A percentile compares a stretch with the other conserved stretches of the same genome.
Evolutionary conservation across 2,888 invertebrate genomes (phyloP).

Genomic region (Stenchaetothrips biformis): DNA sequence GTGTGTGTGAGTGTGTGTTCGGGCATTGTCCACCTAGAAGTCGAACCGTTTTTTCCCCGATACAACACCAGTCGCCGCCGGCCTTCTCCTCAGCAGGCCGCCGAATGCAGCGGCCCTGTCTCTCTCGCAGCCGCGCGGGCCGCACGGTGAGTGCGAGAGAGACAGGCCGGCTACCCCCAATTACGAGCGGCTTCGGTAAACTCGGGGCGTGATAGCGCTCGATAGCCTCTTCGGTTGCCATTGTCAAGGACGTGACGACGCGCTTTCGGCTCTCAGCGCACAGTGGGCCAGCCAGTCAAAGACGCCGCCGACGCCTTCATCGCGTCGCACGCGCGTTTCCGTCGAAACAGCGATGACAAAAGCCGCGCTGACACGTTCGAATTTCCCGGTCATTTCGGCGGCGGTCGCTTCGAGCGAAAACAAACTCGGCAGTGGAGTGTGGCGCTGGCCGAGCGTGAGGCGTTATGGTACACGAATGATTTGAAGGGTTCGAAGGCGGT

Average conservation of each 20-base stretch:
- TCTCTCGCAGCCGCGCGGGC: neutral
- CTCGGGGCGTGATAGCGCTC: neutral
- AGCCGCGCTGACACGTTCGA: neutral
- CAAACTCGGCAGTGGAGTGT: no score
- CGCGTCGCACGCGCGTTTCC: neutral
- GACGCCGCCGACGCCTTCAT: neutral
- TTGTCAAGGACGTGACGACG: conserved; percentile 2
- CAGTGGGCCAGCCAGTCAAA: neutral
- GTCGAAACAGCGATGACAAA: neutral
- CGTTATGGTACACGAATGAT: no score
- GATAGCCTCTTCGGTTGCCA: neutral
- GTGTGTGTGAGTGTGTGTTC: conserved; percentile 11
- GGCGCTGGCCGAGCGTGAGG: neutral
- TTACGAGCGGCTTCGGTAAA: no score
- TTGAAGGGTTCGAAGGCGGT: no score
- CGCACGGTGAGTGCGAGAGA: neutral
- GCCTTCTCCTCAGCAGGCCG: no score
- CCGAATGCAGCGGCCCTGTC: no score
- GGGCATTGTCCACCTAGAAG: conserved; percentile 16
- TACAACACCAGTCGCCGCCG: neutral
- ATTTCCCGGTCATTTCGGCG: no score
- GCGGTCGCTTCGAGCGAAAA: no score
- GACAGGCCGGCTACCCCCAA: no score
- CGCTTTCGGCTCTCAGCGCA: neutral
- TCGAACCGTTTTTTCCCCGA: neutral